Conservation (phyloP, 2,797 vertebrate species). For the Hirundo rustica region DNA sequence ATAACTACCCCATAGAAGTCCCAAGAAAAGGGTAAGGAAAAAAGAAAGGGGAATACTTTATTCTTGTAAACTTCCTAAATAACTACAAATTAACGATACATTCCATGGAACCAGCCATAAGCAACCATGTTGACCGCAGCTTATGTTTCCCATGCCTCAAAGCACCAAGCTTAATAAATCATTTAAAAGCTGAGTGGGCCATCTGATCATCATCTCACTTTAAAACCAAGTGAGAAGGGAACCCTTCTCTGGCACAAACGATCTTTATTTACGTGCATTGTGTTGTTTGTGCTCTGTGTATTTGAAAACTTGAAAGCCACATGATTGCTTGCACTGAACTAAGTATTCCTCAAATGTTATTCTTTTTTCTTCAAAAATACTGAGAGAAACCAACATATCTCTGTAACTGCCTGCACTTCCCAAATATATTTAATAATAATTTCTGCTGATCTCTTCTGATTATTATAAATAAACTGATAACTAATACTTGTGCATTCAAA, state of each 20-base stretch:
- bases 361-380: background rate
- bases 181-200: background rate
- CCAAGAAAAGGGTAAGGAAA: background rate
- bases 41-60: background rate
- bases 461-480: background rate
- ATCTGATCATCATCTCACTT: background rate
- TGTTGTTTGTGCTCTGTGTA: background rate
- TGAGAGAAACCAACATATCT: background rate
- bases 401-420: background rate
- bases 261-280: background rate
- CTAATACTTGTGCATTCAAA: background rate
- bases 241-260: background rate
- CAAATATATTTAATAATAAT: background rate
- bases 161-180: background rate
- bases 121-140: fast-evolving
- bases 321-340: background rate
- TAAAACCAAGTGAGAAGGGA: background rate
- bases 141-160: background rate
- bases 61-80: background rate
- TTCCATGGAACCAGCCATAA: background rate
- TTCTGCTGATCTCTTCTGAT: background rate
- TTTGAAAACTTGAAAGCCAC: background rate
- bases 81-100: background rate
- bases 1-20: background rate
- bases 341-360: background rate